Conservation (phyloP, 2,888 invertebrate species). For the Meteorus colon region DNA sequence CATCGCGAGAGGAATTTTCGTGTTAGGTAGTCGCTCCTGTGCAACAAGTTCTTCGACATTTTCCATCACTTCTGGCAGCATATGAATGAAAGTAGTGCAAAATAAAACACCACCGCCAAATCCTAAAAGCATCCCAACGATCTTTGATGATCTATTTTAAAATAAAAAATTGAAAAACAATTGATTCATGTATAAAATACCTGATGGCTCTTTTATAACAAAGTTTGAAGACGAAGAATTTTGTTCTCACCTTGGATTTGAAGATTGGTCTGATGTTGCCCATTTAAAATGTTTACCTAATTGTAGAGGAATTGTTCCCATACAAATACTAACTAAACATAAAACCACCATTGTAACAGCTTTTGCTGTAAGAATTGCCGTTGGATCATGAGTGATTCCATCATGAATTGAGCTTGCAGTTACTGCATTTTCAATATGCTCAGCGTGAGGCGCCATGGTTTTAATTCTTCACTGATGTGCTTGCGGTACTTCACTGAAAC, state of each 20-base stretch:
- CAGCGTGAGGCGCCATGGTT: constrained; percentile 32
- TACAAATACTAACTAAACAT: constrained; percentile 82
- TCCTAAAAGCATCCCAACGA: constrained; percentile 81
- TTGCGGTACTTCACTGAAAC: constrained; percentile 26
- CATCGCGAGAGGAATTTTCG: constrained; percentile 81
- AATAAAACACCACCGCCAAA: constrained; percentile 90
- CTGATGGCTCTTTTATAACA: no score
- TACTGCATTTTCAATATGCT: constrained; percentile 35
- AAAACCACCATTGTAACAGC: constrained; percentile 86
- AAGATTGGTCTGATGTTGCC: constrained; percentile 68
- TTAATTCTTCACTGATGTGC: background rate
- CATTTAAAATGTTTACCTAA: constrained; percentile 81
- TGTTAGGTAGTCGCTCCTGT: constrained; percentile 72
- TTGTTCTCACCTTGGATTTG: constrained; percentile 62
- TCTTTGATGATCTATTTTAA: constrained; percentile 60
- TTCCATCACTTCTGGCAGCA: constrained; percentile 86
- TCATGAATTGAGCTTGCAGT: constrained; percentile 38
- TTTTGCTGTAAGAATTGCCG: constrained; percentile 81
- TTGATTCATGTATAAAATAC: no score
- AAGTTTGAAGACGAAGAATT: no score
- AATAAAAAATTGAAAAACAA: constrained; percentile 16
- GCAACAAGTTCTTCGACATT: constrained; percentile 77
- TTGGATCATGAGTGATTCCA: constrained; percentile 66
- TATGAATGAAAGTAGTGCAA: constrained; percentile 87
- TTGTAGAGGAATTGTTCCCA: constrained; percentile 84